A percentile compares a stretch with the other conserved stretches of the same genome.
Evolutionary conservation across 64 coral and sea anemone genomes (phyloP).

Genomic region (Trachythela sp.): DNA sequence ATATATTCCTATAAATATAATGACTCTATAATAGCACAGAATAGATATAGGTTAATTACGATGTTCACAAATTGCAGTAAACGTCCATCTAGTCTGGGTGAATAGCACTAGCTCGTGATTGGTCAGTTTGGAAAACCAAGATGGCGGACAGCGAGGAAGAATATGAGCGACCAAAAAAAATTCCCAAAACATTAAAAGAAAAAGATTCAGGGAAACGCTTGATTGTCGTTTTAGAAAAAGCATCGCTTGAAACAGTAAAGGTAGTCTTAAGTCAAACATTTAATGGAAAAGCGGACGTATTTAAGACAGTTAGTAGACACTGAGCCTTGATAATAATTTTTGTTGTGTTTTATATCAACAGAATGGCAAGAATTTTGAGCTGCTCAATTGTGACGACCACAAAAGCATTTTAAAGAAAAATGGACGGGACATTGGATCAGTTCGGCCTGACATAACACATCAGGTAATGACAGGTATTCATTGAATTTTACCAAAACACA

Average conservation of each 20-base stretch:
- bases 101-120: background rate
- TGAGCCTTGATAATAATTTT: background rate
- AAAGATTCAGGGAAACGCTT: slow-evolving; percentile 92
- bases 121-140: slow-evolving; percentile 12
- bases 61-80: too few relatives aligned
- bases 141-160: slow-evolving; percentile 68
- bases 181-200: slow-evolving; percentile 84
- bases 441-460: slow-evolving; percentile 93
- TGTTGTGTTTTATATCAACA: slow-evolving; percentile 13
- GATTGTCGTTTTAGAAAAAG: slow-evolving; percentile 86
- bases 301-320: too few relatives aligned
- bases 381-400: slow-evolving; percentile 91
- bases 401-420: slow-evolving; percentile 93
- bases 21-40: too few relatives aligned
- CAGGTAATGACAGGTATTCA: slow-evolving; percentile 48
- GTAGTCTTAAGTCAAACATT: slow-evolving; percentile 19
- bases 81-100: too few relatives aligned
- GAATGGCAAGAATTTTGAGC: slow-evolving; percentile 98
- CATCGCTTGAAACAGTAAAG: slow-evolving; percentile 92
- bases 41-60: too few relatives aligned
- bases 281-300: background rate
- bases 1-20: too few relatives aligned
- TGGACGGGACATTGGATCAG: slow-evolving; percentile 63
- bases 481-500: background rate
- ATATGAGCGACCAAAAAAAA: slow-evolving; percentile 81